These are phyloP conservation scores for Uropsilus gracilis DNA, from an alignment of 2,113 vertebrate genomes.

Conservation along the genomic window DNA sequence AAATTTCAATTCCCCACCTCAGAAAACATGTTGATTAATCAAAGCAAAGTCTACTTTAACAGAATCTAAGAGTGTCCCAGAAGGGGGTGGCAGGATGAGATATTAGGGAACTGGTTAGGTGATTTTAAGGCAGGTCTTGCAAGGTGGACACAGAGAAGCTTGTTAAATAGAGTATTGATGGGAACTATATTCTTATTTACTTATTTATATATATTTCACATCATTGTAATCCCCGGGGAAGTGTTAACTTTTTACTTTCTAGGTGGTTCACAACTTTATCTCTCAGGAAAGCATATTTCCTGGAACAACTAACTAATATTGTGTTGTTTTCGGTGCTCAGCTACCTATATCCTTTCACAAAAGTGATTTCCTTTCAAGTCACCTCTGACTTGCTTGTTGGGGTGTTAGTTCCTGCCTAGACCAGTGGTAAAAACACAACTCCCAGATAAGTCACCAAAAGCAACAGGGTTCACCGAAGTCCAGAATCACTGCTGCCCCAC, in stretches of 20 bases:
- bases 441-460: not conserved
- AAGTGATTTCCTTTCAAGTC: too few relatives aligned
- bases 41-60: not conserved
- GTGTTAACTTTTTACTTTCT: not conserved
- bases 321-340: conserved; percentile 2
- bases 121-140: not conserved
- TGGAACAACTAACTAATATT: conserved; percentile 43
- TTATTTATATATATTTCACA: too few relatives aligned
- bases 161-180: not conserved
- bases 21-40: not conserved
- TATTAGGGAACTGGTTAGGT: not conserved
- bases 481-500: not conserved
- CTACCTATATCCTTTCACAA: conserved; percentile 20
- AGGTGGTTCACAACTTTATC: conserved; percentile 44
- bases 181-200: not conserved
- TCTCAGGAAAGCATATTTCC: conserved; percentile 45
- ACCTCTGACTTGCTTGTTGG: not conserved
- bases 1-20: not conserved
- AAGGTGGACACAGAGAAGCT: too few relatives aligned
- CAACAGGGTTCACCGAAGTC: not conserved
- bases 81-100: not conserved
- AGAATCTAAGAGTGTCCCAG: not conserved
- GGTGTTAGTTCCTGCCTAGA: not conserved
- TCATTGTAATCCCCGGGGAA: too few relatives aligned
- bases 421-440: not conserved